Conservation (phyloP, 2,797 vertebrate species). For the Lemur catta region DNA sequence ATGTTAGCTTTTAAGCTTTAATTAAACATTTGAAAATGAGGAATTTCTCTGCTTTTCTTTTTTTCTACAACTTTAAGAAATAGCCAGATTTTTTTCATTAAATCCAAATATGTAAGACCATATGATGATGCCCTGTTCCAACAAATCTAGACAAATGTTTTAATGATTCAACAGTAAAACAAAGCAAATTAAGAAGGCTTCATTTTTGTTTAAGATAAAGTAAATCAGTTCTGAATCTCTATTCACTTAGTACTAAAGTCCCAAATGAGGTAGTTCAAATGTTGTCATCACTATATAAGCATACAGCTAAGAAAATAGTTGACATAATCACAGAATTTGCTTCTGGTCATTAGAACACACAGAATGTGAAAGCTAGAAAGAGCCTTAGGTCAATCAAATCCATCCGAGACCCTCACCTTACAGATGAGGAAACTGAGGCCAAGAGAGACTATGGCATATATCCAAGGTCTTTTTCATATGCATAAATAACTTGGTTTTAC, state of each 20-base stretch:
- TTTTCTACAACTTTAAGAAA: conserved; percentile 25
- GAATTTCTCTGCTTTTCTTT: background rate
- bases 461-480: background rate
- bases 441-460: background rate
- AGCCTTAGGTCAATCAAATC: background rate
- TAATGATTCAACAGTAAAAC: background rate
- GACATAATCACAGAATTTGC: conserved; percentile 26
- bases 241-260: background rate
- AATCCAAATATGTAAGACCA: background rate
- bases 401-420: background rate
- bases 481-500: background rate
- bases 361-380: background rate
- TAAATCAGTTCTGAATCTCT: background rate
- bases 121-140: background rate
- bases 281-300: conserved; percentile 28
- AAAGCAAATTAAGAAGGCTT: background rate
- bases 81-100: background rate
- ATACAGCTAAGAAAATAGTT: conserved; percentile 46
- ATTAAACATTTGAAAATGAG: conserved; percentile 22
- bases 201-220: background rate
- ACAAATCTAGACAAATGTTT: conserved; percentile 9
- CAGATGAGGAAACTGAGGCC: background rate
- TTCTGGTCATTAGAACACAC: conserved; percentile 20
- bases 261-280: conserved; percentile 28
- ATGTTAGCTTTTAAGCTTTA: background rate